Conservation (phyloP, 2,113 vertebrate genomes). For the Lipotes vexillifer region DNA sequence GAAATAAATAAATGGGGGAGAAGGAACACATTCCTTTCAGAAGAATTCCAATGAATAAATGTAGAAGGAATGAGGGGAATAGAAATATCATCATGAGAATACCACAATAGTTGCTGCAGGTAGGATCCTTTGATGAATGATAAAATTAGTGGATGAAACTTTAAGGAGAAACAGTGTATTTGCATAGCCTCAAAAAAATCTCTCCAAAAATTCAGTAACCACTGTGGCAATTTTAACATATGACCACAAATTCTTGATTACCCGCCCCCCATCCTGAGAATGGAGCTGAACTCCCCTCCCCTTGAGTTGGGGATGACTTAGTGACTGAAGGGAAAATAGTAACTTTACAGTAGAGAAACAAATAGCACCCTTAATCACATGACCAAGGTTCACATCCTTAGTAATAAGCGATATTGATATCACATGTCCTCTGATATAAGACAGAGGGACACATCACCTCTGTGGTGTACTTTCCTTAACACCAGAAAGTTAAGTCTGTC, state of each 20-base stretch:
- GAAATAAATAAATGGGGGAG: neutral
- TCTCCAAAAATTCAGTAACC: neutral
- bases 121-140: neutral
- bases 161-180: neutral
- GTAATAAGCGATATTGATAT: neutral
- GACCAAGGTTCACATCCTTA: neutral
- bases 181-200: neutral
- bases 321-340: neutral
- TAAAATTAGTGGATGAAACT: neutral
- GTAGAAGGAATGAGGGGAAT: neutral
- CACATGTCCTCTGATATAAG: too few species aligned
- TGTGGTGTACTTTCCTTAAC: neutral
- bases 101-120: neutral
- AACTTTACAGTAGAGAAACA: neutral
- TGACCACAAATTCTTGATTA: neutral
- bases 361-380: neutral
- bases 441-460: too few species aligned
- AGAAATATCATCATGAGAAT: neutral
- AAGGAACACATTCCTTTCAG: neutral
- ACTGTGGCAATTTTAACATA: neutral
- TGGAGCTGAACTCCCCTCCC: neutral
- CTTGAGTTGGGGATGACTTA: neutral
- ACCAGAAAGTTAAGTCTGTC: neutral
- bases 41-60: neutral
- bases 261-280: rapidly evolving